A percentile compares a stretch with the other conserved stretches of the same genome.
These are phyloP conservation scores for Typhlichthys subterraneus DNA, from an alignment of 2,797 vertebrate genomes.

Conservation along the genomic window DNA sequence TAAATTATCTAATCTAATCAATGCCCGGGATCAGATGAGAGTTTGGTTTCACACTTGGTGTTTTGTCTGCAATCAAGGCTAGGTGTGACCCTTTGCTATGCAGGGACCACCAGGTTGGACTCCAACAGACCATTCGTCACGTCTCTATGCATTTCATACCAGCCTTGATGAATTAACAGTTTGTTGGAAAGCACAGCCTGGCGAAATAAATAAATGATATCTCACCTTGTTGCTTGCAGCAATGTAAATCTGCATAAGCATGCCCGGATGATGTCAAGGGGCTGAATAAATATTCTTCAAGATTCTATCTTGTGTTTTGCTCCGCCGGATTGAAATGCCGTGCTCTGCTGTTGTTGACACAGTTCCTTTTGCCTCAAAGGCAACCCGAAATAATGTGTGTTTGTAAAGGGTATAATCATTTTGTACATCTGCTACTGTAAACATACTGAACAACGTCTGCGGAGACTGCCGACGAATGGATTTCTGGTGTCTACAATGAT, in stretches of 20 bases:
- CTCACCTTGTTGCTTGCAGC: not conserved
- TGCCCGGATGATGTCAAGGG: not conserved
- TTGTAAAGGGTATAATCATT: not conserved
- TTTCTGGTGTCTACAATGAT: not conserved
- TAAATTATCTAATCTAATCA: constrained; percentile 39
- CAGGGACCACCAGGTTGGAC: constrained; percentile 28
- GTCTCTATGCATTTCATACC: constrained; percentile 47
- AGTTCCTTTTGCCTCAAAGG: not conserved
- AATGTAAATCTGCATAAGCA: constrained; percentile 1
- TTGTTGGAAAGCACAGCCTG: constrained; percentile 35
- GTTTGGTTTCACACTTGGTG: constrained; percentile 52
- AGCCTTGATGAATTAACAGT: not conserved
- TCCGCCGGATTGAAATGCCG: not conserved
- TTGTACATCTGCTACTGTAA: not conserved
- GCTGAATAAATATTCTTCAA: not conserved
- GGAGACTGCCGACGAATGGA: not conserved
- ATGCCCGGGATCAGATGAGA: constrained; percentile 27
- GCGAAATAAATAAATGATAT: not conserved
- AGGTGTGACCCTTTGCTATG: not conserved
- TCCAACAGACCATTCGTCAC: constrained; percentile 49
- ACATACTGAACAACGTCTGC: not conserved
- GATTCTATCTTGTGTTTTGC: not conserved
- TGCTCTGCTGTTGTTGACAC: not conserved
- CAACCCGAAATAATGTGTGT: not conserved
- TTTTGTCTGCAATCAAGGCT: constrained; percentile 37